phyloP scores from a whole-genome alignment of 2,888 invertebrate genomes.

The Volucella zonaria region DNA sequence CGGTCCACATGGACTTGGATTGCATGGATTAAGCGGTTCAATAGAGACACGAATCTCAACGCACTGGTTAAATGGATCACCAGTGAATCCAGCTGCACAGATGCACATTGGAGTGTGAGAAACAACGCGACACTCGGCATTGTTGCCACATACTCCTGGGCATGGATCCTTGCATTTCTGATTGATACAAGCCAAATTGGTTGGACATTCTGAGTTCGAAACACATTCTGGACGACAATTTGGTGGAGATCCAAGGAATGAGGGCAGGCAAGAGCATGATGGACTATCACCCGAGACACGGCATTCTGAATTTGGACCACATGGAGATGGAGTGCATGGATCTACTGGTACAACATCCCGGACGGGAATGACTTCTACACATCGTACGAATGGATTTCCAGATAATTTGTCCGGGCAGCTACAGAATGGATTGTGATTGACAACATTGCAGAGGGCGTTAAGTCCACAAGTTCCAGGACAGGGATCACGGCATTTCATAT shows the following conservation, averaged over 20 bases:
- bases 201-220: constrained; percentile 86
- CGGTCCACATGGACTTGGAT: constrained; percentile 84
- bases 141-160: constrained; percentile 85
- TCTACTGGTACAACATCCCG: constrained; percentile 79
- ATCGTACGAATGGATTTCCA: constrained; percentile 88
- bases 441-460: constrained; percentile 88
- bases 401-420: constrained; percentile 86
- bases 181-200: constrained; percentile 84
- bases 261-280: constrained; percentile 85
- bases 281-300: constrained; percentile 81
- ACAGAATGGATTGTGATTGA: constrained; percentile 89
- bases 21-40: constrained; percentile 82
- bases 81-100: constrained; percentile 85
- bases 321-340: constrained; percentile 87
- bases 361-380: constrained; percentile 81
- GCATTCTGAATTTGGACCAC: constrained; percentile 90
- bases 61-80: constrained; percentile 85
- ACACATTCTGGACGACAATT: constrained; percentile 87
- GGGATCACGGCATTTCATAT: constrained; percentile 89
- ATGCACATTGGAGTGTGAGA: constrained; percentile 85
- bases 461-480: constrained; percentile 89
- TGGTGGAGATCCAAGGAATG: constrained; percentile 86
- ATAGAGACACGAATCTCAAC: constrained; percentile 82
- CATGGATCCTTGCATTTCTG: constrained; percentile 86
- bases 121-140: constrained; percentile 85